Evolutionary conservation across 1,140 invertebrate genomes (phyloP).

Genomic region (Drosophila bocki): DNA sequence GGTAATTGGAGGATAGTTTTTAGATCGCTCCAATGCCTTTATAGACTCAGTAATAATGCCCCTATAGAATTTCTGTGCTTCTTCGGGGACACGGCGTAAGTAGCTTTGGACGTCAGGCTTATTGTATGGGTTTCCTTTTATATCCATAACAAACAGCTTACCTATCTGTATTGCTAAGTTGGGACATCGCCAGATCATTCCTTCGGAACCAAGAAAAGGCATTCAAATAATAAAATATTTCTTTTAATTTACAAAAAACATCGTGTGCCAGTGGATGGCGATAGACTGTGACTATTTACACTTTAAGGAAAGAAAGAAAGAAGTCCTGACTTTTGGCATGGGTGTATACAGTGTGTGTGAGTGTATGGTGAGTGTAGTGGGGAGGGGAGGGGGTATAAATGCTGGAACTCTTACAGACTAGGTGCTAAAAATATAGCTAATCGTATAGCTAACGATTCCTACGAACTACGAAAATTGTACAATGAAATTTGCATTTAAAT

Average conservation of each 20-base stretch:
- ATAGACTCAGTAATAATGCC: too few relatives aligned
- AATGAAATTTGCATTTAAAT: conserved; percentile 79
- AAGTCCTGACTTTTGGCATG: conserved; percentile 46
- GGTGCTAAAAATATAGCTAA: conserved; percentile 56
- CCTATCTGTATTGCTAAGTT: too few relatives aligned
- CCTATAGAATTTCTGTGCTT: too few relatives aligned
- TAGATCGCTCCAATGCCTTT: too few relatives aligned
- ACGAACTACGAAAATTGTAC: conserved; percentile 73
- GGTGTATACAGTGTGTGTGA: conserved; percentile 16
- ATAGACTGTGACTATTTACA: conserved; percentile 72
- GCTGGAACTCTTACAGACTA: conserved; percentile 69
- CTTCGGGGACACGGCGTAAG: too few relatives aligned
- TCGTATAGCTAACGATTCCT: conserved; percentile 52
- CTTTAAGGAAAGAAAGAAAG: conserved; percentile 75
- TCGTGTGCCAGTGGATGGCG: conserved; percentile 19
- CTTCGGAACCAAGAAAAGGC: not conserved
- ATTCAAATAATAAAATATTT: conserved; percentile 28
- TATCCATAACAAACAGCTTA: too few relatives aligned
- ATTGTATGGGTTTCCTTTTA: too few relatives aligned
- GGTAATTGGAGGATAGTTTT: too few relatives aligned
- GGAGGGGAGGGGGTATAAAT: conserved; percentile 47
- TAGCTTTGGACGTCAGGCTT: too few relatives aligned
- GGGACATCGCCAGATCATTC: too few relatives aligned
- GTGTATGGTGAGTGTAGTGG: conserved; percentile 27
- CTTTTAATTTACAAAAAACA: conserved; percentile 45